phyloP scores from a whole-genome alignment of 2,113 vertebrate genomes.

The Rhynchopsitta pachyrhyncha region DNA sequence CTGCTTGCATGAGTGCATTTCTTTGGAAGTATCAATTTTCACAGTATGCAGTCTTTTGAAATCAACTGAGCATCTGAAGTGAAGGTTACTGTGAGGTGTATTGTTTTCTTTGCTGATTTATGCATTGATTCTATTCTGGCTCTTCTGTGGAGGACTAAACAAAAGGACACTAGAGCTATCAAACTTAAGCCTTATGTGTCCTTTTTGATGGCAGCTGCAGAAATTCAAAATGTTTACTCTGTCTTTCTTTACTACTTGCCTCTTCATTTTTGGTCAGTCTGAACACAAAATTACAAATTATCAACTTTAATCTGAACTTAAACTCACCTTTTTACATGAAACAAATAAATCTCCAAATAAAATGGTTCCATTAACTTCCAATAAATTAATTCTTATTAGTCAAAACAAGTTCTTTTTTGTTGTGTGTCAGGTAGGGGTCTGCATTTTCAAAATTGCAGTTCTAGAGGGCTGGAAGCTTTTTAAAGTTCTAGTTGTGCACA shows the following conservation, averaged over 20 bases:
- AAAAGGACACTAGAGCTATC: neutral
- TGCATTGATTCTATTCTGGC: neutral
- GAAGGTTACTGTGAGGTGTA: neutral
- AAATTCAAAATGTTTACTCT: neutral
- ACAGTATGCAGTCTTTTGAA: neutral
- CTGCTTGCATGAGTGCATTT: neutral
- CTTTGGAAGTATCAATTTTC: neutral
- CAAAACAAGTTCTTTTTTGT: neutral
- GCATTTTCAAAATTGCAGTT: neutral
- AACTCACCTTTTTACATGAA: neutral
- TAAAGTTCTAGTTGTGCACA: neutral
- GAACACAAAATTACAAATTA: neutral
- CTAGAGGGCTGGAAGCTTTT: neutral
- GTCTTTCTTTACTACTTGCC: slow-evolving; percentile 5
- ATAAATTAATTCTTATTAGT: neutral
- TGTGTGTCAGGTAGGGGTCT: neutral
- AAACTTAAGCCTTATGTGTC: neutral
- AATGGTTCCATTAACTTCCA: neutral
- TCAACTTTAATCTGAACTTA: neutral
- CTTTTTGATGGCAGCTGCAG: neutral
- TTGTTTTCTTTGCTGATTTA: neutral
- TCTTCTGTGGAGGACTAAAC: neutral
- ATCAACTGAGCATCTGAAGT: neutral
- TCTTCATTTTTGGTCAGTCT: slow-evolving; percentile 25
- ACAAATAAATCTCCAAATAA: neutral